phyloP scores from a whole-genome alignment of 2,888 invertebrate genomes.

The Eudasyphora cyanicolor region DNA sequence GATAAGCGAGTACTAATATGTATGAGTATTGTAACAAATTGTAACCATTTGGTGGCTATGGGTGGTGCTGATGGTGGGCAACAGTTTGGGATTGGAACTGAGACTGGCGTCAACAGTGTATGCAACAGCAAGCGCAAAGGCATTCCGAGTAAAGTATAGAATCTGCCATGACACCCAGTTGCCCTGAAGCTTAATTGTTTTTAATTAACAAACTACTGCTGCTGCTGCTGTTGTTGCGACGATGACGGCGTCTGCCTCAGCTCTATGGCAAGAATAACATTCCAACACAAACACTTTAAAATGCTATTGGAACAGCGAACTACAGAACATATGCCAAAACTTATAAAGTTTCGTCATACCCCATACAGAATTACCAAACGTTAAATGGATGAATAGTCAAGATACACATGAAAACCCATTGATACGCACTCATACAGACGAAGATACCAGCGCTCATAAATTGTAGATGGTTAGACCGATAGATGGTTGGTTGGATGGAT shows the following conservation, averaged over 20 bases:
- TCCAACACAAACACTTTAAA: slow-evolving; percentile 54
- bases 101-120: not conserved
- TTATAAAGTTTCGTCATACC: slow-evolving; percentile 60
- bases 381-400: too few species aligned
- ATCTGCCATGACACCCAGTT: slow-evolving; percentile 69
- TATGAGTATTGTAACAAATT: slow-evolving; percentile 23
- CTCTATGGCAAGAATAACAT: slow-evolving; percentile 60
- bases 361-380: slow-evolving; percentile 29
- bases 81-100: too few species aligned
- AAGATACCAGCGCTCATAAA: not conserved
- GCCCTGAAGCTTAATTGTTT: slow-evolving; percentile 66
- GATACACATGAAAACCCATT: not conserved
- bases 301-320: slow-evolving; percentile 44
- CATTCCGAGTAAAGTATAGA: slow-evolving; percentile 30
- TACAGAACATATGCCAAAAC: slow-evolving; percentile 48
- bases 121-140: not conserved
- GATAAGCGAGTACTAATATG: slow-evolving; percentile 23
- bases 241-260: not conserved
- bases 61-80: not conserved
- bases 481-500: slow-evolving; percentile 3
- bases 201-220: slow-evolving; percentile 61
- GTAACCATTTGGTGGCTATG: not conserved
- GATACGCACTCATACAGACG: not conserved
- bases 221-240: not conserved
- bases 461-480: not conserved